Conservation (phyloP, 2,888 invertebrate genomes). For the Himalopsyche kuldschensis region DNA sequence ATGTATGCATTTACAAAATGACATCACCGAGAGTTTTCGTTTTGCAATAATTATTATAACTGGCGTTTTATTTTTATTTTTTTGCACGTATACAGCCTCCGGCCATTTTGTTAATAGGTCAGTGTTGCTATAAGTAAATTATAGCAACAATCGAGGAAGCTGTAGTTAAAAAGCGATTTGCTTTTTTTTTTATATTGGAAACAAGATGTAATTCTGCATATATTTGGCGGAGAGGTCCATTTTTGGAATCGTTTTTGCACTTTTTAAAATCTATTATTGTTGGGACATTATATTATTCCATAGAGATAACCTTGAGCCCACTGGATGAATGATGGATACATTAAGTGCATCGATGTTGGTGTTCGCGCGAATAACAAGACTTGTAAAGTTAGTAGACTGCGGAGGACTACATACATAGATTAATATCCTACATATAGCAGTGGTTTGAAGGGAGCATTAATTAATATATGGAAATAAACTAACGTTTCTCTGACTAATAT, state of each 20-base stretch:
- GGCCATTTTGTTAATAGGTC: constrained; percentile 10
- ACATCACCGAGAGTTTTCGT: constrained; percentile 8
- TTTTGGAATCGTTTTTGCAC: neutral
- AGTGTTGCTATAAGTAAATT: neutral
- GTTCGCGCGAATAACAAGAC: too few species aligned
- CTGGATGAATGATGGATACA: too few species aligned
- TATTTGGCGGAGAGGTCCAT: neutral
- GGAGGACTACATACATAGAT: too few species aligned
- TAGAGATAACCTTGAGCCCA: too few species aligned
- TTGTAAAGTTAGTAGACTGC: too few species aligned
- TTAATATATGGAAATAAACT: too few species aligned
- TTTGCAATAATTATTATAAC: neutral
- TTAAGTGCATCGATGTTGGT: too few species aligned
- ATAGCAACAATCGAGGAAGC: neutral
- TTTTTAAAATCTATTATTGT: too few species aligned
- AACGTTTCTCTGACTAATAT: too few species aligned
- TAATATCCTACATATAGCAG: too few species aligned
- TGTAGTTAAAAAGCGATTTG: neutral
- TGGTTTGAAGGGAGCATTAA: too few species aligned
- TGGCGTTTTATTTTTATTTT: neutral
- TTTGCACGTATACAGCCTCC: neutral
- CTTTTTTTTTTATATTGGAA: neutral
- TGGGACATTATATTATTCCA: too few species aligned
- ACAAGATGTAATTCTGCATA: neutral
- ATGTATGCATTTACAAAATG: neutral